These are phyloP conservation scores for Otolemur garnettii DNA, from an alignment of 2,113 vertebrate species.

Conservation along the genomic window DNA sequence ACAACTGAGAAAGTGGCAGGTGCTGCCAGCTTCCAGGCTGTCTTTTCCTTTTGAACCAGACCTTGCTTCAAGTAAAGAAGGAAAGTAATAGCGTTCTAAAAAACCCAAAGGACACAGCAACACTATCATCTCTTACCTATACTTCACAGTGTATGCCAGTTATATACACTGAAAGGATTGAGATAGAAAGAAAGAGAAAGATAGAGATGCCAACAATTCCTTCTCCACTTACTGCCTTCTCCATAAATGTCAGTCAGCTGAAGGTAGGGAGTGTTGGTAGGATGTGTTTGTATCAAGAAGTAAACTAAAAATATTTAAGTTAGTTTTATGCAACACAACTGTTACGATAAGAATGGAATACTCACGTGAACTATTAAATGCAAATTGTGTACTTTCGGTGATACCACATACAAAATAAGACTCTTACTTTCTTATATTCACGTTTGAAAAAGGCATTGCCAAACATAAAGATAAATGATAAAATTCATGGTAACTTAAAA, in stretches of 20 bases:
- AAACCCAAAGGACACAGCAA: not conserved
- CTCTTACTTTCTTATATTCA: not conserved
- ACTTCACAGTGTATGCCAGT: not conserved
- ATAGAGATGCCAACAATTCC: not conserved
- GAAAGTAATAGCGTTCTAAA: not conserved
- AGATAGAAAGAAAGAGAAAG: not conserved
- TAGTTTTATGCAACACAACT: not conserved
- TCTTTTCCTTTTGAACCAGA: not conserved
- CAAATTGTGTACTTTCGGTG: not conserved
- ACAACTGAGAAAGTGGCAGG: not conserved
- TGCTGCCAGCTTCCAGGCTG: not conserved
- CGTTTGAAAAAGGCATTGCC: not conserved
- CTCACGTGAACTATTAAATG: not conserved
- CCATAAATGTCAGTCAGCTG: not conserved
- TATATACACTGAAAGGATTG: not conserved
- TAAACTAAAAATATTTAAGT: not conserved
- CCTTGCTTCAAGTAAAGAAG: not conserved
- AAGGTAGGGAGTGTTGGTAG: not conserved
- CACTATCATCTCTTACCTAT: not conserved
- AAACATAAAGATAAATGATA: not conserved
- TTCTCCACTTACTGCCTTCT: not conserved
- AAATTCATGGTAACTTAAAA: not conserved
- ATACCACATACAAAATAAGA: not conserved
- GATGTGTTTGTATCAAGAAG: not conserved
- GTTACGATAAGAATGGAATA: not conserved